These are phyloP conservation scores for Ispidina picta DNA, from an alignment of 2,797 vertebrate species.

Conservation along the genomic window DNA sequence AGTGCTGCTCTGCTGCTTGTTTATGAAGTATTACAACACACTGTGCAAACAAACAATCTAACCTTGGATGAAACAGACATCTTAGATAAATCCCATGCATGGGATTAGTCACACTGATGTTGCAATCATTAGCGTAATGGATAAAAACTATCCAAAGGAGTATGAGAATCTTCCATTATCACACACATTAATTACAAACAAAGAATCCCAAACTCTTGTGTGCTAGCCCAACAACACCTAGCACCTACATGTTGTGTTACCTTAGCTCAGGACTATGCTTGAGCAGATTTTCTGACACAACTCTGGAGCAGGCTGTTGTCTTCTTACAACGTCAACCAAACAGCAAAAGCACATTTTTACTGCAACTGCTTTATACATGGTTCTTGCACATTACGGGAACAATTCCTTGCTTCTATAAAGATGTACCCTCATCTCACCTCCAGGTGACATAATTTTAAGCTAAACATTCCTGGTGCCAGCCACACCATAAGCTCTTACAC, in stretches of 20 bases:
- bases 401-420: not conserved
- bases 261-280: not conserved
- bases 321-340: not conserved
- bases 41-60: not conserved
- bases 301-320: not conserved
- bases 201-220: not conserved
- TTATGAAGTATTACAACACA: slow-evolving; percentile 33
- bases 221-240: not conserved
- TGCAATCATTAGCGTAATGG: slow-evolving; percentile 7
- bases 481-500: not conserved
- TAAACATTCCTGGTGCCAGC: not conserved
- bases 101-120: slow-evolving; percentile 18
- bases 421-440: not conserved
- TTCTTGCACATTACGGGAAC: not conserved
- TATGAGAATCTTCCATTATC: not conserved
- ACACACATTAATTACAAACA: not conserved
- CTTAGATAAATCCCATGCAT: not conserved
- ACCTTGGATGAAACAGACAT: not conserved
- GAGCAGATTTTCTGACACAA: not conserved
- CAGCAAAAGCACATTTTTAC: not conserved
- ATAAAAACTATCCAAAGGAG: not conserved
- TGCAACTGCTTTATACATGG: not conserved
- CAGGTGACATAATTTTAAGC: not conserved
- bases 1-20: not conserved
- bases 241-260: not conserved